Percentiles rank a stretch among this genome's conserved stretches.
Conservation (phyloP, 2,797 vertebrate genomes). For the Chelonia mydas region DNA sequence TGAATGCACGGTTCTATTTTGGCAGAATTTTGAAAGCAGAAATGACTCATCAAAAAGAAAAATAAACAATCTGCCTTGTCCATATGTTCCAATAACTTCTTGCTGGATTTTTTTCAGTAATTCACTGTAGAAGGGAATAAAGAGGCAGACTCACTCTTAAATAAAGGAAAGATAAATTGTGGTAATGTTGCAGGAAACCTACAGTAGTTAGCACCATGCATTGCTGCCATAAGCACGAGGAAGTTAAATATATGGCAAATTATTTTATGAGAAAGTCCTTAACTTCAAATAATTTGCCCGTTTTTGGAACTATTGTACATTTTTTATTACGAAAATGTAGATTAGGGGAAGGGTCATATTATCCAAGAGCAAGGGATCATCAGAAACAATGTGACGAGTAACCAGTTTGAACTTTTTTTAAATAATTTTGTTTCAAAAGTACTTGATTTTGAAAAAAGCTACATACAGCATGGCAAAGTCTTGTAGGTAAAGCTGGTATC, state of each 20-base stretch:
- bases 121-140: background rate
- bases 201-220: background rate
- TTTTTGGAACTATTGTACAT: background rate
- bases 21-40: conserved; percentile 26
- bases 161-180: background rate
- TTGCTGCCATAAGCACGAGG: background rate
- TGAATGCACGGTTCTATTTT: background rate
- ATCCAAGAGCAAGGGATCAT: background rate
- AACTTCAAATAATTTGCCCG: background rate
- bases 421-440: background rate
- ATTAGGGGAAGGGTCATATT: background rate
- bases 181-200: background rate
- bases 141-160: background rate
- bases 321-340: background rate
- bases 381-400: conserved; percentile 4
- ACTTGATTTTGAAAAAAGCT: background rate
- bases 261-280: background rate
- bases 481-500: background rate
- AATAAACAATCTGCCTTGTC: background rate
- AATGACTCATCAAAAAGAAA: background rate
- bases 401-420: background rate
- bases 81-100: conserved; percentile 7
- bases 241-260: background rate
- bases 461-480: background rate
- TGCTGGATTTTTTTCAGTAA: background rate